Evolutionary conservation across 2,797 vertebrate genomes (phyloP).

Genomic region (Urosaurus nigricauda): DNA sequence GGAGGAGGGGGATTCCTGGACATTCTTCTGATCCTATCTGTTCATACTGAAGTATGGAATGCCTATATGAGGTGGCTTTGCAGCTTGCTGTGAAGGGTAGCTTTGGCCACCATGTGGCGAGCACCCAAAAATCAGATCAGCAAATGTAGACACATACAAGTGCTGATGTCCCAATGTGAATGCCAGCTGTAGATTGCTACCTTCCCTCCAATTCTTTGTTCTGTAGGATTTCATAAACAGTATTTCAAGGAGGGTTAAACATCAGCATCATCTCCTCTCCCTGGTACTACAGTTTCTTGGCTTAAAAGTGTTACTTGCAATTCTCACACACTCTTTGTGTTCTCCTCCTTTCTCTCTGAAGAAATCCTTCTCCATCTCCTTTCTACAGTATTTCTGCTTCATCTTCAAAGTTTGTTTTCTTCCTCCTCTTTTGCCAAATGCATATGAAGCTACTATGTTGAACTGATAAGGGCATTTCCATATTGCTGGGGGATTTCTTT

Average conservation of each 20-base stretch:
- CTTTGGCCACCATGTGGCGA: too few relatives aligned
- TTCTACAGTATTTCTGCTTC: neutral
- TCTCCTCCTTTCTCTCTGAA: too few relatives aligned
- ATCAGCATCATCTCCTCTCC: too few relatives aligned
- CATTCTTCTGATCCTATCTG: too few relatives aligned
- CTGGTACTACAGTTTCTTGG: neutral
- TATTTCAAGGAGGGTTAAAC: neutral
- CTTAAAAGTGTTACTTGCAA: too few relatives aligned
- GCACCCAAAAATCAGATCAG: too few relatives aligned
- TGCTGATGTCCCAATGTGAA: too few relatives aligned
- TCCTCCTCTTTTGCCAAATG: neutral
- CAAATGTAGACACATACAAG: too few relatives aligned
- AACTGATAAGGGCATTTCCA: constrained; percentile 10
- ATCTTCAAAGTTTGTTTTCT: neutral
- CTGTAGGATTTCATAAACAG: neutral
- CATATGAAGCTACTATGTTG: neutral
- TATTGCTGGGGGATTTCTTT: neutral
- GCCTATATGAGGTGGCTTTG: too few relatives aligned
- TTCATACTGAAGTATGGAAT: too few relatives aligned
- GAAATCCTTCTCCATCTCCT: constrained; percentile 5
- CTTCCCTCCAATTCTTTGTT: neutral
- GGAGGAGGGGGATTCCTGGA: too few relatives aligned
- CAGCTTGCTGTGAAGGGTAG: too few relatives aligned
- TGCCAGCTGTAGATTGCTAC: neutral
- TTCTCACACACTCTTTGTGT: neutral